These are phyloP conservation scores for Melanostoma mellinum DNA, from an alignment of 2,888 invertebrate species.

Conservation along the genomic window DNA sequence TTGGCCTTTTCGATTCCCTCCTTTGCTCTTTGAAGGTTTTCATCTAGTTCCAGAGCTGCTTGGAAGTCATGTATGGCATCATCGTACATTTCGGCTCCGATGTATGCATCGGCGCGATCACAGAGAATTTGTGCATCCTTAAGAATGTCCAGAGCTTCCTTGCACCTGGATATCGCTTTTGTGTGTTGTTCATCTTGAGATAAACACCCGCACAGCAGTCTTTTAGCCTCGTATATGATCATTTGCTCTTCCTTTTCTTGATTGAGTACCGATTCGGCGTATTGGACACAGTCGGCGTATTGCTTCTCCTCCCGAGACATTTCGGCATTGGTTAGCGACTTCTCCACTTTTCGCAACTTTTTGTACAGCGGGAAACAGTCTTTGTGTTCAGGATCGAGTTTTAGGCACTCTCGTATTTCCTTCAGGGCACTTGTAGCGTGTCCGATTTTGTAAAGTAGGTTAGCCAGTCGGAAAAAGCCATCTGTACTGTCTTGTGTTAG, in stretches of 20 bases:
- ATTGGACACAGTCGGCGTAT: conserved; percentile 86
- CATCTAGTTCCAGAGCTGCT: conserved; percentile 92
- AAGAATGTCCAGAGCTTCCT: conserved; percentile 89
- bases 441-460: conserved; percentile 93
- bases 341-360: conserved; percentile 95
- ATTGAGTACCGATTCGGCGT: conserved; percentile 87
- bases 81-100: conserved; percentile 94
- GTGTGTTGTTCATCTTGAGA: conserved; percentile 86
- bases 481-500: conserved; percentile 95
- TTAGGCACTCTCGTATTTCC: conserved; percentile 98
- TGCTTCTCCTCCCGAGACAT: conserved; percentile 85
- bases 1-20: conserved; percentile 95
- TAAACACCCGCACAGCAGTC: conserved; percentile 91
- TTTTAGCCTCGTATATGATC: conserved; percentile 89
- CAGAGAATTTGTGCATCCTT: conserved; percentile 91
- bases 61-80: conserved; percentile 95
- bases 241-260: conserved; percentile 88
- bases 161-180: conserved; percentile 90
- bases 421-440: conserved; percentile 95
- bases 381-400: conserved; percentile 98
- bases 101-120: conserved; percentile 95
- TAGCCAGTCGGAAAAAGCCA: conserved; percentile 87
- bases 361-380: conserved; percentile 98
- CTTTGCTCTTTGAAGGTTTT: conserved; percentile 90
- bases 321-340: conserved; percentile 87